These are phyloP conservation scores for Seira sanloemensis DNA, from an alignment of 2,888 invertebrate genomes.

Conservation along the genomic window DNA sequence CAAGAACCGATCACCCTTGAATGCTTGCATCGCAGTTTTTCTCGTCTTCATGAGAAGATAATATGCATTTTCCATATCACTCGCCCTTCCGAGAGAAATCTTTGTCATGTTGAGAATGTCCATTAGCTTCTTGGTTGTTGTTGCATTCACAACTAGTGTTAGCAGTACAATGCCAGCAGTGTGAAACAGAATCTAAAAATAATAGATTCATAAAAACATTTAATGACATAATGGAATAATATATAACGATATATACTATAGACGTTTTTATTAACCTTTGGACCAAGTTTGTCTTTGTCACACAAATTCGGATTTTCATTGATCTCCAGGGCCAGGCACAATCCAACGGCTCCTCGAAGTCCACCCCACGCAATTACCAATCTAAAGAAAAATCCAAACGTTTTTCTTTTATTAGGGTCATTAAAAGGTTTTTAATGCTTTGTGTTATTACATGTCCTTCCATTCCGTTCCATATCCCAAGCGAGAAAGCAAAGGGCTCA, in stretches of 20 bases:
- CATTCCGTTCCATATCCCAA: conserved; percentile 80
- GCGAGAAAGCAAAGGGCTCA: conserved; percentile 78
- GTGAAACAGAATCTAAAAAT: conserved; percentile 78
- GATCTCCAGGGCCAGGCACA: conserved; percentile 80
- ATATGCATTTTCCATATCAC: conserved; percentile 79
- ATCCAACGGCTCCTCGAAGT: conserved; percentile 79
- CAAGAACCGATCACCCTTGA: conserved; percentile 81
- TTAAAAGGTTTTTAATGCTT: too few relatives aligned
- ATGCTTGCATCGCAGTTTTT: conserved; percentile 78
- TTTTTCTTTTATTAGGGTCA: background rate
- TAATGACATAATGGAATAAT: background rate
- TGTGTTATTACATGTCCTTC: conserved; percentile 76
- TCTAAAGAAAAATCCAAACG: conserved; percentile 10
- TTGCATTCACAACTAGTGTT: conserved; percentile 80
- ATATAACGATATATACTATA: too few relatives aligned
- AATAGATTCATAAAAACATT: background rate
- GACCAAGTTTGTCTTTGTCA: conserved; percentile 58
- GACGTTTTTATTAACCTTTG: conserved; percentile 62
- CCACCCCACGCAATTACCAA: conserved; percentile 82
- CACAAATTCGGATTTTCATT: conserved; percentile 77
- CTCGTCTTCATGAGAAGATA: conserved; percentile 78
- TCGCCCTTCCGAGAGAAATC: conserved; percentile 78
- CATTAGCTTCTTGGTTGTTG: conserved; percentile 78
- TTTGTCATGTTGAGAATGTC: conserved; percentile 78
- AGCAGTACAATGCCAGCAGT: conserved; percentile 80